A percentile compares a stretch with the other conserved stretches of the same genome.
Conservation (phyloP, 2,797 vertebrate species). For the Oreortyx pictus region DNA sequence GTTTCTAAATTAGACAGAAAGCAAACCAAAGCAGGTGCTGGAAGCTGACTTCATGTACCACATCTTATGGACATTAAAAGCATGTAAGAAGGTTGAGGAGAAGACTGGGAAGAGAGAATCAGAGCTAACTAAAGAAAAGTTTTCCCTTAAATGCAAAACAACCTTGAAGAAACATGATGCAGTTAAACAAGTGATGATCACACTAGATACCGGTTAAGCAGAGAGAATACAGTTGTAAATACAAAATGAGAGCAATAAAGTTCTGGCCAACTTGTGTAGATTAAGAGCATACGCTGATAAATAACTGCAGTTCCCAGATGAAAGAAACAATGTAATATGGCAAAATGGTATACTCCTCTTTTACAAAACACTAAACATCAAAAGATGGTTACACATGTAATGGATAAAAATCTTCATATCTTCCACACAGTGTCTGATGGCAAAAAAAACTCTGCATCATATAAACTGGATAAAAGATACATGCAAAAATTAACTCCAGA, state of each 20-base stretch:
- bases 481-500: background rate
- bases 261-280: background rate
- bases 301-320: background rate
- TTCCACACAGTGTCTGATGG: background rate
- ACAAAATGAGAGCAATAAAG: background rate
- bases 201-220: background rate
- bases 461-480: background rate
- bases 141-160: slow-evolving; percentile 51
- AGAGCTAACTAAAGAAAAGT: slow-evolving; percentile 4
- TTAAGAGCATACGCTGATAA: background rate
- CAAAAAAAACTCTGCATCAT: background rate
- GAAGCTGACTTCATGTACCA: background rate
- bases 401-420: background rate
- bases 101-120: slow-evolving; percentile 22
- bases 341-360: background rate
- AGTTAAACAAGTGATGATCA: slow-evolving; percentile 28
- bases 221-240: slow-evolving; percentile 4
- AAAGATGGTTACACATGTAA: background rate
- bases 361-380: background rate
- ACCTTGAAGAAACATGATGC: slow-evolving; percentile 33
- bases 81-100: background rate
- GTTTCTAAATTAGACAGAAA: background rate
- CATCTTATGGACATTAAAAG: background rate
- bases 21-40: background rate
- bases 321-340: background rate